Percentiles rank a stretch among this genome's conserved stretches.
phyloP scores from a whole-genome alignment of 2,113 vertebrate genomes.

The Triplophysa rosa region DNA sequence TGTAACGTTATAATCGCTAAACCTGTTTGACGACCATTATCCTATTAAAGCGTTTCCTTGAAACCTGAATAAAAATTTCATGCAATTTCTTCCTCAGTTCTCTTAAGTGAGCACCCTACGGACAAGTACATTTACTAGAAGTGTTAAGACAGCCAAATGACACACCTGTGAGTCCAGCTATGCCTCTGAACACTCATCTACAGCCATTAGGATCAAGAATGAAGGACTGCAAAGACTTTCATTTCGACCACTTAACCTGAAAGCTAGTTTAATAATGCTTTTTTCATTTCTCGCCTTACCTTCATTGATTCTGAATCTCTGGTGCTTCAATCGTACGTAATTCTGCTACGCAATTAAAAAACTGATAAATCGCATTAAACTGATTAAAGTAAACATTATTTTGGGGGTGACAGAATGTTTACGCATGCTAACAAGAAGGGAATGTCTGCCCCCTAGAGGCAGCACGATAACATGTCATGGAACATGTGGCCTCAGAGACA shows the following conservation, averaged over 20 bases:
- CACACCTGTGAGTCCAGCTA: background rate
- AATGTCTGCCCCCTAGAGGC: background rate
- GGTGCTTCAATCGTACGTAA: background rate
- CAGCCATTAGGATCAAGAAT: constrained; percentile 9
- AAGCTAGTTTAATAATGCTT: background rate
- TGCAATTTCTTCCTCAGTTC: background rate
- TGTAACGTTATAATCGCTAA: background rate
- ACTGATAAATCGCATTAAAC: background rate
- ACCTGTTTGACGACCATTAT: background rate
- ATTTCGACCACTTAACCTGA: background rate
- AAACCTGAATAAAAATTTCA: background rate
- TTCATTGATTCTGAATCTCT: constrained; percentile 2
- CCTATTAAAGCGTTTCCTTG: background rate
- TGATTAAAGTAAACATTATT: background rate
- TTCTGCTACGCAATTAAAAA: background rate
- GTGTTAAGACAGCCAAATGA: background rate
- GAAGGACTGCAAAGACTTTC: background rate
- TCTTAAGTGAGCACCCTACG: constrained; percentile 3
- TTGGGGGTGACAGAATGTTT: background rate
- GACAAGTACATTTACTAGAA: background rate
- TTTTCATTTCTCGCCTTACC: background rate
- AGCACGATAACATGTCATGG: background rate
- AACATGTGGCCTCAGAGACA: no score
- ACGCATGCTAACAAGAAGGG: background rate
- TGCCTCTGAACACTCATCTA: background rate